Evolutionary conservation across 2,113 vertebrate species (phyloP).

Genomic region (Pteropus alecto): DNA sequence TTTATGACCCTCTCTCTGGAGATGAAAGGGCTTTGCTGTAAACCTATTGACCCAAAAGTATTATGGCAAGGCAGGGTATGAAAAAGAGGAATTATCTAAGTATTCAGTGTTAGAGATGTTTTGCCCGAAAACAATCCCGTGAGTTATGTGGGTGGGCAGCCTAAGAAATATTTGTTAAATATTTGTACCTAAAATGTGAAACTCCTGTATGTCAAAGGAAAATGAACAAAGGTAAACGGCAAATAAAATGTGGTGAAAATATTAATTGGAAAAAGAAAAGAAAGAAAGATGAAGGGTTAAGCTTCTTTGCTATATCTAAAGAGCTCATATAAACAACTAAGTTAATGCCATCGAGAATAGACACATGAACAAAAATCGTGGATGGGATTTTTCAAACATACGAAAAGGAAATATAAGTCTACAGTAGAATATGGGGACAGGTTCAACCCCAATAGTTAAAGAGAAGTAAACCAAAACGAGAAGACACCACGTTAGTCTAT

Average conservation of each 20-base stretch:
- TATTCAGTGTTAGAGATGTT: not conserved
- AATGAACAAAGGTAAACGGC: not conserved
- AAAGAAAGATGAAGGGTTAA: not conserved
- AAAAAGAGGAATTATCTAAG: not conserved
- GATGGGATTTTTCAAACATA: not conserved
- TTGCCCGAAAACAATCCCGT: not conserved
- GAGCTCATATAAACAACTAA: not conserved
- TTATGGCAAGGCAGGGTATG: not conserved
- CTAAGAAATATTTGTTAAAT: not conserved
- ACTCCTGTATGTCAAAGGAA: not conserved
- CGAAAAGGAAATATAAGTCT: not conserved
- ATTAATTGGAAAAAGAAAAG: not conserved
- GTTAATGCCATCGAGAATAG: not conserved
- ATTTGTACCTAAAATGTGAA: not conserved
- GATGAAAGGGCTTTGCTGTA: constrained; percentile 9
- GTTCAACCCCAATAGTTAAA: not conserved
- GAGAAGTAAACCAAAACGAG: not conserved
- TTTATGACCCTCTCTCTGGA: not conserved
- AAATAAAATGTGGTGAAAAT: not conserved
- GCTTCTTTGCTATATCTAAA: not conserved
- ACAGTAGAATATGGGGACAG: not conserved
- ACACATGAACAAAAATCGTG: not conserved
- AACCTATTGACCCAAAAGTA: not conserved
- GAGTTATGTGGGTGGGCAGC: not conserved
- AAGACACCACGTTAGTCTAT: not conserved